phyloP scores from a whole-genome alignment of 64 coral and sea anemone genomes.

The Pachyseris speciosa region DNA sequence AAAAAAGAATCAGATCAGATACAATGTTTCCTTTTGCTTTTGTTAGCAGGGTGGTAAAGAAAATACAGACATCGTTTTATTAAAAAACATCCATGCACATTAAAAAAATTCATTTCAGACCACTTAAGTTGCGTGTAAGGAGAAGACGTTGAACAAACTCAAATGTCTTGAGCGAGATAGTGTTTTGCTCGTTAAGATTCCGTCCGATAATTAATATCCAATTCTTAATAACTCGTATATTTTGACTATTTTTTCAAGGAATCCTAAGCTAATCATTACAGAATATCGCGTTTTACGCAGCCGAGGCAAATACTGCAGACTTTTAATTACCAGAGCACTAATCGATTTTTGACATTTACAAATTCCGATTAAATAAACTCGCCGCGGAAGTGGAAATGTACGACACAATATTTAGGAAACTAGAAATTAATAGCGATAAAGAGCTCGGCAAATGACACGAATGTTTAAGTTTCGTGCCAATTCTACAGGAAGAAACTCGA shows the following conservation, averaged over 20 bases:
- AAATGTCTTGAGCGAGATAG: too few species aligned
- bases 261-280: neutral
- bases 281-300: neutral
- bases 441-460: slow-evolving; percentile 1
- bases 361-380: slow-evolving; percentile 12
- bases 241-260: neutral
- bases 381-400: neutral
- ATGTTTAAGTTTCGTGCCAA: neutral
- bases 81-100: neutral
- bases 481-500: slow-evolving; percentile 31
- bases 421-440: slow-evolving; percentile 12
- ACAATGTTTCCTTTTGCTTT: neutral
- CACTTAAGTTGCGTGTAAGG: neutral
- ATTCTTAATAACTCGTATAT: neutral
- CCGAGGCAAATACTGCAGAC: neutral
- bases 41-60: neutral
- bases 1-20: neutral
- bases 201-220: neutral
- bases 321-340: neutral
- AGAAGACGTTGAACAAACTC: neutral
- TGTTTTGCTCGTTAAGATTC: neutral
- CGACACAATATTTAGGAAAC: slow-evolving; percentile 9
- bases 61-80: neutral
- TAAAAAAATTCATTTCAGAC: neutral
- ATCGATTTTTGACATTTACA: slow-evolving; percentile 1